phyloP scores from a whole-genome alignment of 2,113 vertebrate genomes.

The Elaphurus davidianus region DNA sequence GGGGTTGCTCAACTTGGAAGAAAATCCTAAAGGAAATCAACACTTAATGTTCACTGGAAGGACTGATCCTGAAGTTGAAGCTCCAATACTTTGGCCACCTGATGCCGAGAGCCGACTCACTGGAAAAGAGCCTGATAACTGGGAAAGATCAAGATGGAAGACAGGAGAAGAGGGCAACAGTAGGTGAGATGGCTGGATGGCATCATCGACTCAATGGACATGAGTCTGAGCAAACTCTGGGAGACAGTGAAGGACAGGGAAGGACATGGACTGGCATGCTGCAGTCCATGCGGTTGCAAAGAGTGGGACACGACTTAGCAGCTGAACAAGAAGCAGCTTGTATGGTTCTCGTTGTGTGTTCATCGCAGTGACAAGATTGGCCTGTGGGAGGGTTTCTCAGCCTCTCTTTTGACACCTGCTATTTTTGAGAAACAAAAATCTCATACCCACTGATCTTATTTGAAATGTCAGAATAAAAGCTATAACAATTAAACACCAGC shows the following conservation, averaged over 20 bases:
- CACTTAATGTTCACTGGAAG: not conserved
- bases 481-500: not conserved
- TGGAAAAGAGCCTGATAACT: not conserved
- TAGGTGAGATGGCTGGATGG: not conserved
- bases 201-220: not conserved
- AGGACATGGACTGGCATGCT: not conserved
- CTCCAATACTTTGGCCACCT: not conserved
- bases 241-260: not conserved
- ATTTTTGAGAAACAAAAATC: not conserved
- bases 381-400: not conserved
- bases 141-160: not conserved
- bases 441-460: not conserved
- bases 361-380: not conserved
- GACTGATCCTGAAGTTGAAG: not conserved
- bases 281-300: not conserved
- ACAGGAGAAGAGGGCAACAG: not conserved
- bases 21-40: not conserved
- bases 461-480: not conserved
- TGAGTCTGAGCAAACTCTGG: not conserved
- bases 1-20: not conserved
- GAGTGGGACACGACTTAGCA: not conserved
- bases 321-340: not conserved
- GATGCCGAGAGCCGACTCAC: not conserved
- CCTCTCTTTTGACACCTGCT: not conserved
- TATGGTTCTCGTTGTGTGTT: not conserved